Conservation (phyloP, 2,888 invertebrate genomes). For the Pyrochroa serraticornis region DNA sequence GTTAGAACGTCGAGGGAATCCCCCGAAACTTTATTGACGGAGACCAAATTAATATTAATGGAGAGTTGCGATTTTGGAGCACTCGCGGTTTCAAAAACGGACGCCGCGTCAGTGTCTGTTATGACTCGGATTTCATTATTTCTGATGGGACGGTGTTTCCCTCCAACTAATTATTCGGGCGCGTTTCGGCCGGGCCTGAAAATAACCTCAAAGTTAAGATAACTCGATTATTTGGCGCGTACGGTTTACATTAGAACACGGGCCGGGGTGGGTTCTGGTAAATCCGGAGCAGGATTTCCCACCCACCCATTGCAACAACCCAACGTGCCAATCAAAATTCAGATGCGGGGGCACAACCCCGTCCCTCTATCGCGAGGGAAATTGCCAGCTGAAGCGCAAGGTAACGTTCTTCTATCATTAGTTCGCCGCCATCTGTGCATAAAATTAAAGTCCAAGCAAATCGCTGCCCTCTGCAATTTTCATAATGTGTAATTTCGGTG, state of each 20-base stretch:
- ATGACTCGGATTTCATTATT: conserved; percentile 17
- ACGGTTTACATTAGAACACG: conserved; percentile 18
- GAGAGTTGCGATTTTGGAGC: conserved; percentile 13
- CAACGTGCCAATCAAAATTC: no score
- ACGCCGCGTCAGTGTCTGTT: conserved; percentile 13
- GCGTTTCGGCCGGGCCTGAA: conserved; percentile 22
- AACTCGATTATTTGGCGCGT: conserved; percentile 16
- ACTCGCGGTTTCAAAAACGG: conserved; percentile 10
- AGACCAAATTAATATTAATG: conserved; percentile 21
- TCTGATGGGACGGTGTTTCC: conserved; percentile 7
- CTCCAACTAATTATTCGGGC: conserved; percentile 15
- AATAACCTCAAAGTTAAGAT: conserved; percentile 27
- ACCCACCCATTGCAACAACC: no score
- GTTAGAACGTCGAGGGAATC: no score
- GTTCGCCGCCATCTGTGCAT: no score
- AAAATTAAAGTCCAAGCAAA: no score
- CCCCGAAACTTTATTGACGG: conserved; percentile 12
- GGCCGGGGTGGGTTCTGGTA: neutral
- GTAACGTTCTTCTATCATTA: no score
- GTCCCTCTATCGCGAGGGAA: no score
- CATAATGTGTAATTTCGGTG: no score
- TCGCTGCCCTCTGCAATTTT: no score
- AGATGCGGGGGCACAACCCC: no score
- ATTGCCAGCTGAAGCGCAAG: no score
- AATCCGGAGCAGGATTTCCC: no score